Evolutionary conservation across 2,888 invertebrate species (phyloP), one percentile per base, ranked within the genome.

Genomic region (Slavum lentiscoides): DNA sequence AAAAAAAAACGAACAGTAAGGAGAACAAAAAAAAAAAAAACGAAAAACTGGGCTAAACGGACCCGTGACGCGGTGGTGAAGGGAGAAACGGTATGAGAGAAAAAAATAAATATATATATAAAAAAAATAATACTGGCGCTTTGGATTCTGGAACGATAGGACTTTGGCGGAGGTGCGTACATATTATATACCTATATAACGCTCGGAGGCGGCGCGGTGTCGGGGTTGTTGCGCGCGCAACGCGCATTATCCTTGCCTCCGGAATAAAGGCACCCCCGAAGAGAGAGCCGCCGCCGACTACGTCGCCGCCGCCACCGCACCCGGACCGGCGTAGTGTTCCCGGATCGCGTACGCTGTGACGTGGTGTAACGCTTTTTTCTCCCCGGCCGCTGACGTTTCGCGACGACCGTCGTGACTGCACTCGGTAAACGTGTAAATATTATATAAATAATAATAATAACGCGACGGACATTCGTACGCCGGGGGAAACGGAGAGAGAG

Each of bases 281-380:
- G 30, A 39, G n/a, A 58, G 23, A 43, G 43, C 43, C n/a, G 67
- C 23, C 68, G 69, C 67, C 75, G 75, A 67, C 66, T 67, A 17
- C 67, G 75, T 67, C 67, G 75, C 43, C 75, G 39, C 39, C 75
- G 43, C 23, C 74, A 64, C 74, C 66, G 66, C 17, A 61, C 68
- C 76, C 49, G 69, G 64, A 30, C 17, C 4, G 15, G 61, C 53
- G 77, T 80, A 80, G 77, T 80, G 77, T 80, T 64, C 39, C 77
- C 77, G 64, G 77, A 80, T 80, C 77, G 64, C 62, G 55, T 62
- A 64, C 53, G 30, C 70, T 39, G 77, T 80, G 70, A 80, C 23
- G 77, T 80, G 15, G 77, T 80, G 61, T 58, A 55, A 39, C 62
- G 55, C 43, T 43, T 43, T 58, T 67, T 61, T 49, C 61, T 61